phyloP scores from a whole-genome alignment of 2,113 vertebrate genomes.

The Tinamus guttatus region DNA sequence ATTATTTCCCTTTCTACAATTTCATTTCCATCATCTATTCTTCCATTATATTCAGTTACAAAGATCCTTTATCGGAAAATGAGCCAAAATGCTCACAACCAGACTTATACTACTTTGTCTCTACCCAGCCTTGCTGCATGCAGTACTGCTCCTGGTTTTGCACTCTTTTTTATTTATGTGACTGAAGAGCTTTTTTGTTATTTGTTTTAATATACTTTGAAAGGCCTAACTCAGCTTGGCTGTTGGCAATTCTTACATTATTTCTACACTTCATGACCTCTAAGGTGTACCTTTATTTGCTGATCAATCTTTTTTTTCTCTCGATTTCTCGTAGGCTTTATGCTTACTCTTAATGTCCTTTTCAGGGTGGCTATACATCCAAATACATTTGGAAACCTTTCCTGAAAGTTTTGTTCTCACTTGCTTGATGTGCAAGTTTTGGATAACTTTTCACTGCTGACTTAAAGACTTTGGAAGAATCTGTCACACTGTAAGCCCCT shows the following conservation, averaged over 20 bases:
- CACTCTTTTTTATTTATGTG: conserved; percentile 38
- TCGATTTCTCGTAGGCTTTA: conserved; percentile 36
- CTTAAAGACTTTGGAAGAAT: conserved; percentile 53
- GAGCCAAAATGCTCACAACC: background rate
- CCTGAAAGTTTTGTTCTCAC: conserved; percentile 47
- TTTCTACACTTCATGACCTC: conserved; percentile 46
- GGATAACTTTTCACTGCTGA: conserved; percentile 58
- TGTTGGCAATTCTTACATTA: conserved; percentile 63
- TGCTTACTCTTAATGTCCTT: conserved; percentile 63
- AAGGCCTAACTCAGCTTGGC: conserved; percentile 59
- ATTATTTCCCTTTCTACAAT: background rate
- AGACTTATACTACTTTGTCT: background rate
- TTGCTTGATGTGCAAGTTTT: conserved; percentile 62
- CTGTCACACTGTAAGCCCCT: conserved; percentile 3
- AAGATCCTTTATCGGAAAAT: background rate
- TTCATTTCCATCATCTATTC: background rate
- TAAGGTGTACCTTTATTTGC: conserved; percentile 53
- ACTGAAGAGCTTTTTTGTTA: conserved; percentile 34
- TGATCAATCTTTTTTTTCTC: conserved; percentile 57
- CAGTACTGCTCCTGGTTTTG: background rate
- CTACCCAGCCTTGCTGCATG: background rate
- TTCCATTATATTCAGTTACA: background rate
- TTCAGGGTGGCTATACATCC: conserved; percentile 45
- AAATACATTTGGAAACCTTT: conserved; percentile 60
- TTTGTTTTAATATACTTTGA: conserved; percentile 64